Evolutionary conservation across 2,888 invertebrate species (phyloP), one percentile per base, ranked within the genome.

Genomic region (Acronicta leporina): DNA sequence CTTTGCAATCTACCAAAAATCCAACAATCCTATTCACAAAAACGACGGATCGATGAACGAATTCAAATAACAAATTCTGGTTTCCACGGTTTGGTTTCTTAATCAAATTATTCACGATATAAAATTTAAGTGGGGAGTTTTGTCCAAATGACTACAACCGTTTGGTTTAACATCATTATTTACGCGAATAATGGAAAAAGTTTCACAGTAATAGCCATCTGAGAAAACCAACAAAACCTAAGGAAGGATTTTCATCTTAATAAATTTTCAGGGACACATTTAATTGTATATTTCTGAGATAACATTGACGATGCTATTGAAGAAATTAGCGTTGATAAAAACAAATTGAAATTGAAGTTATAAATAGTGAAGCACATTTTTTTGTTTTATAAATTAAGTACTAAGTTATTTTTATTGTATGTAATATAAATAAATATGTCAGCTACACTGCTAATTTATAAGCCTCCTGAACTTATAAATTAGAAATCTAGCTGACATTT

Each of bases 161-260:
- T 80, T 82, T 79, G 68, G 77, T 80, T 82, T 78, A 80, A 77
- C 75, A 75, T 70, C 78, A 75, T 75, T 83, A 80, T 79, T 81
- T 71, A 76, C 80, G 78, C 73, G 73, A 84, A 83, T 87, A 86
- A 89, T 86, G 84, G 84, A 84, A 87, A 87, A 89, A 89, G 75
- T 88, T 88, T 85, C 70, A 61, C 75, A 77, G 84, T 84, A 82
- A 82, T 74, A 75, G 77, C 81, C 75, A 73, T 75, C 76, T 61
- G 68, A 76, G 68, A 76, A 81, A 82, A 84, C 82, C 80, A 75
- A 81, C 78, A 77, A 77, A 79, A 81, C 69, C 62, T 71, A 64
- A 70, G 59, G 59, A 66, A 72, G 73, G 75, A 73, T 65, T 68
- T 59, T 53, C 47, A 38, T 67, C 55, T 62, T 60, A 56, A 67